Conservation (phyloP, 2,113 vertebrate genomes). For the Odobenus rosmarus region DNA sequence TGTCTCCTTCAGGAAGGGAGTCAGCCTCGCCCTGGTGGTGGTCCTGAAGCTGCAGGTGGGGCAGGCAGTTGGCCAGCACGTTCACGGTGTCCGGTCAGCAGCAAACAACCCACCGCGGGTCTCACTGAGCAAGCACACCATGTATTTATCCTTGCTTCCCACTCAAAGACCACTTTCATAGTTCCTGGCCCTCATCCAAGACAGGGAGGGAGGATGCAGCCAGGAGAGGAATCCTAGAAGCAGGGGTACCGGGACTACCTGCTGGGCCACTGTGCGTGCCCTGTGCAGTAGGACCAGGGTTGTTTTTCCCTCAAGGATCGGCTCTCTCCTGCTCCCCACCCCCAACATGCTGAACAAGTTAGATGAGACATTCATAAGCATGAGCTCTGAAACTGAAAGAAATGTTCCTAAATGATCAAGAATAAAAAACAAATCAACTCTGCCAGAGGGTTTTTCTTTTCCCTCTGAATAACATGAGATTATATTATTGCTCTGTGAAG, state of each 20-base stretch:
- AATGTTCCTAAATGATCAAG: background rate
- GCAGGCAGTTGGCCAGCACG: background rate
- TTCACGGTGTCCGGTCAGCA: background rate
- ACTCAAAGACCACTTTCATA: background rate
- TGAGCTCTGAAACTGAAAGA: background rate
- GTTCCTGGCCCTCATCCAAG: background rate
- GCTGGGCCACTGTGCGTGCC: background rate
- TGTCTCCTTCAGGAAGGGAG: background rate
- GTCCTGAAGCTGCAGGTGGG: background rate
- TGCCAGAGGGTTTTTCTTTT: background rate
- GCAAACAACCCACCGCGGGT: background rate
- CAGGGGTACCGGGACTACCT: background rate
- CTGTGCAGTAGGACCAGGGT: background rate
- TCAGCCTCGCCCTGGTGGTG: background rate
- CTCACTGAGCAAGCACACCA: background rate
- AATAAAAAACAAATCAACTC: background rate
- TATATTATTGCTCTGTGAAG: background rate
- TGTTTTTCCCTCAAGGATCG: background rate
- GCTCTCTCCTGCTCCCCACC: background rate
- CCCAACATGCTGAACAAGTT: background rate
- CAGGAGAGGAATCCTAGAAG: background rate
- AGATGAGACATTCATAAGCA: background rate
- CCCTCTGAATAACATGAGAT: background rate
- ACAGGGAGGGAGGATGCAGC: too few relatives aligned
- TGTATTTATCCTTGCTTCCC: background rate